phyloP scores from a whole-genome alignment of 1,140 invertebrate species.

The Phocides pigmalion region DNA sequence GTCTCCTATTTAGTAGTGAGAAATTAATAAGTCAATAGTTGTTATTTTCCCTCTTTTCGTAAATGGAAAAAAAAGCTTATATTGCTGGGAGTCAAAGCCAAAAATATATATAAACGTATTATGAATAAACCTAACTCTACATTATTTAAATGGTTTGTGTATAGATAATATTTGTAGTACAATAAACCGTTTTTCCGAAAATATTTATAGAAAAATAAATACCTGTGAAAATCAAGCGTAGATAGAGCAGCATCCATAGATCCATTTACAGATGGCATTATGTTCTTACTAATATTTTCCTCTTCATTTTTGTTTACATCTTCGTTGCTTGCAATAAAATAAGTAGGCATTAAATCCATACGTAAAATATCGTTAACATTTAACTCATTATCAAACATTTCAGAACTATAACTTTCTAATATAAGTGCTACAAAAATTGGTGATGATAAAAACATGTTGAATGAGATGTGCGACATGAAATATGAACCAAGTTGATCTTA shows the following conservation, averaged over 20 bases:
- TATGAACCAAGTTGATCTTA: conserved; percentile 16
- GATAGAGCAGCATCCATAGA: conserved; percentile 84
- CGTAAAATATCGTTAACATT: conserved; percentile 86
- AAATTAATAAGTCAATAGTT: no score
- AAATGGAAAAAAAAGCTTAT: no score
- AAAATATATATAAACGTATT: no score
- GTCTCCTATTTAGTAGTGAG: no score
- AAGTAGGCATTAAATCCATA: conserved; percentile 85
- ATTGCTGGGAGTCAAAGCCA: no score
- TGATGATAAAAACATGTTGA: conserved; percentile 18
- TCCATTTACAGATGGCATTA: conserved; percentile 70
- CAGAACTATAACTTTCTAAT: conserved; percentile 1
- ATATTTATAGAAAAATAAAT: conserved; percentile 37
- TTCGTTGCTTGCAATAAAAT: conserved; percentile 73
- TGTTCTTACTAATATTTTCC: conserved; percentile 25
- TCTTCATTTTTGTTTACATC: conserved; percentile 33
- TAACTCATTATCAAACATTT: conserved; percentile 67
- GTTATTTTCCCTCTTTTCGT: no score
- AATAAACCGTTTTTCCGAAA: no score
- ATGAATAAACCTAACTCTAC: no score
- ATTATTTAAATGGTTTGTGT: no score
- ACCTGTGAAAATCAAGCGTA: conserved; percentile 87
- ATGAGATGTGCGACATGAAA: conserved; percentile 8
- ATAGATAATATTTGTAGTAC: no score
- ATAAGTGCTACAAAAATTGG: neutral